Percentiles rank a stretch among this genome's conserved stretches.
These are phyloP conservation scores for Scaptomyza hsui DNA, from an alignment of 1,140 invertebrate genomes.

Conservation along the genomic window DNA sequence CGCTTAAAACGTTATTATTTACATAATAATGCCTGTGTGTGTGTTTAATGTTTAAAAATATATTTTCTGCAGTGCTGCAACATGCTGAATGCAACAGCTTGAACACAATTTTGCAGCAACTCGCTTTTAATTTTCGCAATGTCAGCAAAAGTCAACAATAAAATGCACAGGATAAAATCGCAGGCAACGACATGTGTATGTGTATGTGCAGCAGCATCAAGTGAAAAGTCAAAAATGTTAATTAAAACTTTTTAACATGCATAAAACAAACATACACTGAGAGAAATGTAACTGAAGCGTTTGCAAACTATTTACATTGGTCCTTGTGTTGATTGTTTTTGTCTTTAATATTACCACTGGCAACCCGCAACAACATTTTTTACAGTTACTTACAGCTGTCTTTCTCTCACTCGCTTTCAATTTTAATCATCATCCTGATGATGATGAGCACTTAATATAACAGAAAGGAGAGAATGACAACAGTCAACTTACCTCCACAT, in stretches of 20 bases:
- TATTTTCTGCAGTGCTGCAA: constrained; percentile 29
- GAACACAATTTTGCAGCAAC: constrained; percentile 41
- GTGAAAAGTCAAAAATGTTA: constrained; percentile 79
- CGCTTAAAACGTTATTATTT: background rate
- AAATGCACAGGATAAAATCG: constrained; percentile 41
- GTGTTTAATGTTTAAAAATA: constrained; percentile 44
- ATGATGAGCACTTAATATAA: constrained; percentile 11
- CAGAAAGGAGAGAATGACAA: background rate
- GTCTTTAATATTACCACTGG: constrained; percentile 48
- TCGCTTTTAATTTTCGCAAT: constrained; percentile 43
- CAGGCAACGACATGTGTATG: constrained; percentile 17
- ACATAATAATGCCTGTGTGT: constrained; percentile 1
- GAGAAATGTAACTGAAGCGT: constrained; percentile 13
- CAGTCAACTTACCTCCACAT: constrained; percentile 87
- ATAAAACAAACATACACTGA: constrained; percentile 64
- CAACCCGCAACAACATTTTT: constrained; percentile 21
- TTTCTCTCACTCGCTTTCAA: constrained; percentile 30
- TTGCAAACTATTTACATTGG: constrained; percentile 45
- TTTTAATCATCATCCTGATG: constrained; percentile 38
- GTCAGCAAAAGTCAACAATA: constrained; percentile 76
- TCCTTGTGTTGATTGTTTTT: background rate
- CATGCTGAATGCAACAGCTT: constrained; percentile 27
- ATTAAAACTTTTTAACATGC: constrained; percentile 81
- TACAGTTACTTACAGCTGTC: constrained; percentile 61
- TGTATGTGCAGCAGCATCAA: constrained; percentile 37